Evolutionary conservation across 2,888 invertebrate species (phyloP), one percentile per base, ranked within the genome.

Genomic region (Trichogramma evanescens): DNA sequence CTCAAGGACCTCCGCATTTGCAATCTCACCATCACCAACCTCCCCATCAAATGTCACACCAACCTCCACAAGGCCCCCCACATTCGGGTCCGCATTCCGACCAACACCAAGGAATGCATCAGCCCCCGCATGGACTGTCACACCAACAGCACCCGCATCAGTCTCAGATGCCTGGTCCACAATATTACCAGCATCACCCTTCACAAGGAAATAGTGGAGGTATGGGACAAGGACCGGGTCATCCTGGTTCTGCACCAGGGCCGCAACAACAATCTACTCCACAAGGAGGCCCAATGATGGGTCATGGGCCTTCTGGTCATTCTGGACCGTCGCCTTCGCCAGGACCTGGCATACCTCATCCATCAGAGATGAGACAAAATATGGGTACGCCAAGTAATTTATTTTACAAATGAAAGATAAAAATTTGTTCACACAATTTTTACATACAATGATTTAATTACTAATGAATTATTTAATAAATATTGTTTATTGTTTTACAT

Each of bases 121-220:
- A 71, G 65, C 58, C 72, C 4, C 69, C 74, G 2, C 75, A 76
- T 65, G 71, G 63, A 50, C 71, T 70, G 50, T 69, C 71, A 4
- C 71, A 70, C 6, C 67, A 68, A 1, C 75, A 71, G 46, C 74
- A 71, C 39, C 74, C 74, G 54, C 74, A 69, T 57, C 76, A 76
- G 67, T 63, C 74, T 4, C 63, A 64, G 42, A 42, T 57, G 39
- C 68, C 74, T 0, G 76, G 76, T 65, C 72, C 74, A 0, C 76
- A 76, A 61, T 63, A 63, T 63, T 63, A 63, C 59, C 63, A 63
- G 50, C 63, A 60, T 38, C 63, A 63, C 52, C 63, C 63, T 52
- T 57, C 63, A 6, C 63, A 63, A 63, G 63, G 54, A 39, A 61
- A 50, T 57, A 54, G 61, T 41, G 50, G 59, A 42, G 59, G 8